A percentile compares a stretch with the other conserved stretches of the same genome.
phyloP scores from a whole-genome alignment of 2,888 invertebrate species.

The Herminia tarsipennalis region DNA sequence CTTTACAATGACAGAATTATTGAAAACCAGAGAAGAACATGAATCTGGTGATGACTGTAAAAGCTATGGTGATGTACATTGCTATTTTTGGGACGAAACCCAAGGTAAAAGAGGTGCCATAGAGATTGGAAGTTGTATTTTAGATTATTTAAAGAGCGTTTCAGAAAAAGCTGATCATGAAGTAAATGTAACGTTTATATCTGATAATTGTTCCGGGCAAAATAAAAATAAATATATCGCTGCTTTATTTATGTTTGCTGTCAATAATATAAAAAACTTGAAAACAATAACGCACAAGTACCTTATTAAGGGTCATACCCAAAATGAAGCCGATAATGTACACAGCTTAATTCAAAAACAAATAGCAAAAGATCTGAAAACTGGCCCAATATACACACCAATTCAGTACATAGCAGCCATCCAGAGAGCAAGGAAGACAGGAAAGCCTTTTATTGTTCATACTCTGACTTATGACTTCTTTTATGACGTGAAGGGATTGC shows the following conservation, averaged over 20 bases:
- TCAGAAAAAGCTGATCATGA: background rate
- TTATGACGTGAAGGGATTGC: conserved; percentile 8
- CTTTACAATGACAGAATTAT: conserved; percentile 7
- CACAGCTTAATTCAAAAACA: conserved; percentile 20
- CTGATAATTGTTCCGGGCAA: conserved; percentile 20
- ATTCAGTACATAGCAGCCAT: conserved; percentile 13
- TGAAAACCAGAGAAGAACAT: background rate
- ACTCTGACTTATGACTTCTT: conserved; percentile 5
- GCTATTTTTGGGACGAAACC: conserved; percentile 21
- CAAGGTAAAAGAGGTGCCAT: conserved; percentile 8
- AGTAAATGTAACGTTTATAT: conserved; percentile 15
- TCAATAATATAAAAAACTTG: conserved; percentile 11
- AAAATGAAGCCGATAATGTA: conserved; percentile 24
- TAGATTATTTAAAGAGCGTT: background rate
- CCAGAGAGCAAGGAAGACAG: conserved; percentile 14
- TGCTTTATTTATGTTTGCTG: conserved; percentile 12
- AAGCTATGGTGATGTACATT: conserved; percentile 10
- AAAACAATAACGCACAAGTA: conserved; percentile 24
- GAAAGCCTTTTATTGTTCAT: conserved; percentile 11
- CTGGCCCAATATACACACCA: conserved; percentile 24
- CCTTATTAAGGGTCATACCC: conserved; percentile 24
- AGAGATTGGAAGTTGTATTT: conserved; percentile 5
- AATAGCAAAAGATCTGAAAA: conserved; percentile 10
- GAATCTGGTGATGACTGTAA: background rate
- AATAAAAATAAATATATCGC: conserved; percentile 19